These are phyloP conservation scores for Delichon dasypus DNA, from an alignment of 2,797 vertebrate genomes.

Conservation along the genomic window DNA sequence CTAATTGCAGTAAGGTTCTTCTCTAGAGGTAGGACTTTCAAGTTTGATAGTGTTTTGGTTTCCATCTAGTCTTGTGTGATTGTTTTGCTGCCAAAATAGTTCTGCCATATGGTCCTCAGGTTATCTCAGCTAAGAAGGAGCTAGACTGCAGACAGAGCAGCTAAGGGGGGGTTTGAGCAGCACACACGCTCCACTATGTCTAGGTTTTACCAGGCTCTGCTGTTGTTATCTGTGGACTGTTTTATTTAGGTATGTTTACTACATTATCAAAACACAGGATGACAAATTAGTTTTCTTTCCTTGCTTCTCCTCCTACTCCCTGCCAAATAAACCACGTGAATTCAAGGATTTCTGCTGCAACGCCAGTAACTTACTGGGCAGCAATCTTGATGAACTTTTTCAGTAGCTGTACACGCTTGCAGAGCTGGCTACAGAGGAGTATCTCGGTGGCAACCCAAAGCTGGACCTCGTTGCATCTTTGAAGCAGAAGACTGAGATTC, in stretches of 20 bases:
- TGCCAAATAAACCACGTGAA: background rate
- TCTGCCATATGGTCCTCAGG: background rate
- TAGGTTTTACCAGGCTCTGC: background rate
- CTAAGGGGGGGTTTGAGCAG: background rate
- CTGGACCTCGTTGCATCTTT: constrained; percentile 95
- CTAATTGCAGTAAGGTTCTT: background rate
- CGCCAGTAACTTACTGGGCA: constrained; percentile 86
- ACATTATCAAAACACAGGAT: background rate
- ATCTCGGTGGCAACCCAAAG: constrained; percentile 97
- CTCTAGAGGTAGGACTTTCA: background rate
- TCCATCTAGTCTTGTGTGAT: background rate
- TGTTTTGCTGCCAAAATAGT: background rate
- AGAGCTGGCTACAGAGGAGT: constrained; percentile 87
- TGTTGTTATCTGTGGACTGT: background rate
- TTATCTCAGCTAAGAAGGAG: background rate
- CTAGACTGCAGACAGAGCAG: background rate
- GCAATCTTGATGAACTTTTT: constrained; percentile 99
- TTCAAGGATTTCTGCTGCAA: background rate
- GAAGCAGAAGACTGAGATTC: constrained; percentile 90
- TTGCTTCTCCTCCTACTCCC: background rate
- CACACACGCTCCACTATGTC: background rate
- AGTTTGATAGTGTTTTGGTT: background rate
- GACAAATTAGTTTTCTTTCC: background rate
- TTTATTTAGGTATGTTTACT: background rate
- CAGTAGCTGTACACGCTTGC: constrained; percentile 95